phyloP scores from a whole-genome alignment of 2,113 vertebrate genomes.

The Tonatia bakeri region DNA sequence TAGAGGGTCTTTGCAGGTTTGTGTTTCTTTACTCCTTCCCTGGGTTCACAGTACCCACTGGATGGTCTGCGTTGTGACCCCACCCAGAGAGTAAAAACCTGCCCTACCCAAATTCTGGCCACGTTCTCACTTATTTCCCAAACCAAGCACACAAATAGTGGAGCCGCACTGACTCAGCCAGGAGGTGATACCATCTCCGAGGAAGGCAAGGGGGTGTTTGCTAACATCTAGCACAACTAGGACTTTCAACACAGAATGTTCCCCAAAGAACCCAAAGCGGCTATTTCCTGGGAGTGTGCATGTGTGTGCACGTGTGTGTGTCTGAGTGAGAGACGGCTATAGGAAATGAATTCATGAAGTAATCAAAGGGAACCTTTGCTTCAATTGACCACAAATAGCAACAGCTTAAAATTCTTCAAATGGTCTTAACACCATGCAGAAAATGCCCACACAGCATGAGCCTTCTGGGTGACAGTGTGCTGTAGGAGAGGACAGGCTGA shows the following conservation, averaged over 20 bases:
- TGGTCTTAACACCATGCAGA: constrained; percentile 35
- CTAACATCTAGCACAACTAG: neutral
- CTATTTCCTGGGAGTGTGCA: neutral
- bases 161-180: neutral
- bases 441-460: neutral
- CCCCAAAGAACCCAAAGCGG: neutral
- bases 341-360: neutral
- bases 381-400: neutral
- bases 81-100: constrained; percentile 22
- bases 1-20: neutral
- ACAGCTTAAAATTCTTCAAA: constrained; percentile 44
- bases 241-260: constrained; percentile 15
- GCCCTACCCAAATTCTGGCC: neutral
- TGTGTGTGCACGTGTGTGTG: neutral
- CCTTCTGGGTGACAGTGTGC: neutral
- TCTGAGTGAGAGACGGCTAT: neutral
- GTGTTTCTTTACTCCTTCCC: neutral
- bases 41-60: neutral
- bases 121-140: neutral
- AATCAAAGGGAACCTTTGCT: neutral
- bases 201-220: neutral
- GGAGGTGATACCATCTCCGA: neutral
- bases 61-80: neutral
- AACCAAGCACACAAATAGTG: neutral
- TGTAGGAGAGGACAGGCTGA: neutral